A percentile compares a stretch with the other conserved stretches of the same genome.
Conservation (phyloP, 2,888 invertebrate species). For the Cremastinae sp. region DNA sequence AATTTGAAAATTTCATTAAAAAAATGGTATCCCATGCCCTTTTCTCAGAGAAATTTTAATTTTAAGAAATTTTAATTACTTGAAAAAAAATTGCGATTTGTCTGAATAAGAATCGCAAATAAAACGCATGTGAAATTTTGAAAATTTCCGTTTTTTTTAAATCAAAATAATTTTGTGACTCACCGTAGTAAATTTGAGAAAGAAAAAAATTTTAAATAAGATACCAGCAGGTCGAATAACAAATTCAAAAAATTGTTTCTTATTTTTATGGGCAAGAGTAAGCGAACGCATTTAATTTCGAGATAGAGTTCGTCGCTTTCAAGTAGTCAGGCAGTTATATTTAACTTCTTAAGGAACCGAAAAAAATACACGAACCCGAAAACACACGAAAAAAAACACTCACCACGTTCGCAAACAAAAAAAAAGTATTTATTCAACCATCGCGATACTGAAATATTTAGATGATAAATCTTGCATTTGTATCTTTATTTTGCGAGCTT, state of each 20-base stretch:
- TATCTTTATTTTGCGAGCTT: conserved; percentile 45
- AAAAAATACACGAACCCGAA: conserved; percentile 41
- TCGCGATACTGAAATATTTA: conserved; percentile 64
- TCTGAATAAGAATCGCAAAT: conserved; percentile 52
- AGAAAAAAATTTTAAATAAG: no score
- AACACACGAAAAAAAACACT: conserved; percentile 31
- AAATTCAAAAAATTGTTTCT: conserved; percentile 19
- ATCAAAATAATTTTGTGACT: background rate
- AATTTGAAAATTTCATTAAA: conserved; percentile 20
- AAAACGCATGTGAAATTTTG: no score
- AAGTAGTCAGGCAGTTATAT: conserved; percentile 63
- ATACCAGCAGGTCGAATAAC: no score
- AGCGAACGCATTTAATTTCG: conserved; percentile 30
- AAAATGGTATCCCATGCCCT: no score
- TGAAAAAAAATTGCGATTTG: conserved; percentile 36
- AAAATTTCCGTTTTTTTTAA: background rate
- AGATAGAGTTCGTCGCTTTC: conserved; percentile 63
- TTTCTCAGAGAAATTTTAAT: no score
- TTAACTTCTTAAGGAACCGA: conserved; percentile 45
- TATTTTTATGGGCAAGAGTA: conserved; percentile 12
- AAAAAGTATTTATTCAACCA: conserved; percentile 66
- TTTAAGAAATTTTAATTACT: no score
- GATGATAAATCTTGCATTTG: conserved; percentile 45
- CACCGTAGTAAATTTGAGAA: no score
- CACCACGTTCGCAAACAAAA: conserved; percentile 59